Base-by-base conservation (phyloP, 2,113 vertebrate genomes). In the Vanacampus margaritifer region DNA sequence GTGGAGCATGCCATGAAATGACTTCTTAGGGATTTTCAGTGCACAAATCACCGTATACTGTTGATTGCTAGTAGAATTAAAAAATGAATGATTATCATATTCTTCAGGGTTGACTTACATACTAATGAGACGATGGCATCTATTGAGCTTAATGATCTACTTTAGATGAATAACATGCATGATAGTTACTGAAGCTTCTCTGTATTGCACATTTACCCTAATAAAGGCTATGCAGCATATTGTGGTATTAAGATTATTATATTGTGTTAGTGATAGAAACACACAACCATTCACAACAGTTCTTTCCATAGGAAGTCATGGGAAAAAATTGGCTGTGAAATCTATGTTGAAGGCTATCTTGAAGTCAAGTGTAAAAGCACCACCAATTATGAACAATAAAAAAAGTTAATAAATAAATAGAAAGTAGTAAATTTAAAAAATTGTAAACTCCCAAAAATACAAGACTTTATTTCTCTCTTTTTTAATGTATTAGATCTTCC, bases 181-280 rank as follows among this genome's bases (percentile, higher is more conserved):
- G 80, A 60, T 81, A 54, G 58, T 76, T 65, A 4, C 48, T 79
- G 41, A 65, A 65, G 57, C 12, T 16, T 39, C 61, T 41, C 72
- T 65, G 26, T 41, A 62, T 68, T 65, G 35, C 37, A 61, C 14
- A 79, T 78, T 56, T 80, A 79, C 68, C 80, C 61, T 74, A 89
- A 89, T 90, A 89, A 89, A 89, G 71, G 43, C 65, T 72, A 75
- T 80, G 81, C 79, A 82, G 57, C n/a, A 6, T 60, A 24, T 66
- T 23, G 39, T 59, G 24, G n/a, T n/a, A n/a, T 41, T 32, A 4
- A 4, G 7, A 14, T 26, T 43, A 5, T 36, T 43, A 5, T 36
- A 21, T 32, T 58, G 9, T 35, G 14, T 21, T 14, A 1, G 1
- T 19, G 16, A 16, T 46, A 46, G 14, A 45, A 4, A 14, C 5